Evolutionary conservation across 2,888 invertebrate genomes (phyloP), one percentile per base, ranked within the genome.

Genomic region (Athalia cordata): DNA sequence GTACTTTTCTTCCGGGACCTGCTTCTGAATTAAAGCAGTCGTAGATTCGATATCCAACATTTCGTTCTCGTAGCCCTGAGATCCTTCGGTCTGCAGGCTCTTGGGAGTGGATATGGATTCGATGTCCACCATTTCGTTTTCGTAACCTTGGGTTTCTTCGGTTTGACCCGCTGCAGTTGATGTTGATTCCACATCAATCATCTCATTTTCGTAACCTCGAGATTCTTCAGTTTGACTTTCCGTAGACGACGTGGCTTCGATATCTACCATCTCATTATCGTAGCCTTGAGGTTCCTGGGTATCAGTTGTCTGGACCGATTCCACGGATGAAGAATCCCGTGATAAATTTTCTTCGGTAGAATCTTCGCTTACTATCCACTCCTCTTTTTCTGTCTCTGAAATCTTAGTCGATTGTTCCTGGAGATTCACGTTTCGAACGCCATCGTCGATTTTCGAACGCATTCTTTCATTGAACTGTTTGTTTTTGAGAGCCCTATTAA

Each of bases 231-330:
- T 13, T n/a, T 59, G 13, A 9, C 50, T 29, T 67, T 45, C 13
- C 9, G 43, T 6, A 29, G 70, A 70, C 55, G 70, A 13, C 13
- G 72, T 15, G 7, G 29, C 49, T 4, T 45, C 57, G 3, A 72
- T 11, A 45, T 72, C 5, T 45, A 57, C 47, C 57, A 72, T 59
- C 59, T 43, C 72, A 8, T 50, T 66, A 11, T 68, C 9, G 29
- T 0, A 55, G 6, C 3, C 11, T 68, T 55, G 43, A 13, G 29
- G 43, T 68, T 5, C 55, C 29, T 29, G 29, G 29, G 29, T 29
- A 29, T n/a, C 7, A 9, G 55, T 55, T n/a, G 55, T 55, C 55
- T 11, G 11, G 11, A n/a, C 6, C 55, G 55, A n/a, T 9, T n/a
- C 6, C 45, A 13, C 5, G 45, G 50, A 4, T 68, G 4, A 3